A percentile compares a stretch with the other conserved stretches of the same genome.
Conservation (phyloP, 2,113 vertebrate genomes). For the Sminthopsis crassicaudata region DNA sequence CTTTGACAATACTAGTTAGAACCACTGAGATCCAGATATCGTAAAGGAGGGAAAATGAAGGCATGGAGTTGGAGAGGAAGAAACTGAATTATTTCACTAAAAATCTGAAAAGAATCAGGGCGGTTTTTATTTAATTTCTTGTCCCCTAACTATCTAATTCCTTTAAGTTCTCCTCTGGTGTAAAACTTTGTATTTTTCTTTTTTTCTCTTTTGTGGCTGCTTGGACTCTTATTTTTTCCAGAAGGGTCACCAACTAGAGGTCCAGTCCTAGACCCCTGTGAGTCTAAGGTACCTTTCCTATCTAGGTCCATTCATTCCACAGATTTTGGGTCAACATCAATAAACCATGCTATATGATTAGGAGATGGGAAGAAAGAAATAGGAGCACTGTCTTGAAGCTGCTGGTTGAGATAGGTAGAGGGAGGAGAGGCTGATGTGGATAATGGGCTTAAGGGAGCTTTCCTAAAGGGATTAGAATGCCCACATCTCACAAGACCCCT, state of each 20-base stretch:
- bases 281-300: neutral
- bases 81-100: neutral
- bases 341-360: neutral
- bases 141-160: neutral
- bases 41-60: neutral
- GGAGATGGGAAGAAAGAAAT: neutral
- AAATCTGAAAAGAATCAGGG: neutral
- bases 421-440: slow-evolving; percentile 24
- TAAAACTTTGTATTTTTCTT: neutral
- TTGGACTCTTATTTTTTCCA: neutral
- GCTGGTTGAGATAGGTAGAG: slow-evolving; percentile 62
- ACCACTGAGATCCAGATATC: slow-evolving; percentile 69
- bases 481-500: slow-evolving; percentile 65
- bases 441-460: neutral
- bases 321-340: neutral
- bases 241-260: neutral
- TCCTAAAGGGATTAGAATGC: neutral
- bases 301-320: neutral
- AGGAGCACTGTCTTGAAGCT: neutral
- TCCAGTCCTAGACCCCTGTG: neutral
- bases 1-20: slow-evolving; percentile 43
- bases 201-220: neutral
- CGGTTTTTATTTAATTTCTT: neutral
- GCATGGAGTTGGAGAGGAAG: neutral
- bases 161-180: neutral